These are phyloP conservation scores for Caenorhabditis latens DNA, from an alignment of 1,140 invertebrate genomes.

Conservation along the genomic window DNA sequence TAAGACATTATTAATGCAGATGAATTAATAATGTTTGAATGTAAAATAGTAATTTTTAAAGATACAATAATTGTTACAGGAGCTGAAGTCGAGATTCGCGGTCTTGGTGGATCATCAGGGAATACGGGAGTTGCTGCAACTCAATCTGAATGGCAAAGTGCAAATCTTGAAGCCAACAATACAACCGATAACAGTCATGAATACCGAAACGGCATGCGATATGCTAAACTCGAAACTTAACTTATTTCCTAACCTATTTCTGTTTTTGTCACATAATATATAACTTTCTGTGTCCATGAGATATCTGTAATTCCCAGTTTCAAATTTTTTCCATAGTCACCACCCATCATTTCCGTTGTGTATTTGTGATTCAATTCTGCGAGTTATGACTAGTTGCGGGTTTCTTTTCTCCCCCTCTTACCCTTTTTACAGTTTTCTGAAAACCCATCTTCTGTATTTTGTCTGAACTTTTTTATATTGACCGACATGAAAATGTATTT, in stretches of 20 bases:
- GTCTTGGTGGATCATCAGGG: slow-evolving; percentile 43
- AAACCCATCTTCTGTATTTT: not conserved
- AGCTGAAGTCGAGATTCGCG: slow-evolving; percentile 58
- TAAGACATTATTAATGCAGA: not conserved
- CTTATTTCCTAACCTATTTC: not conserved
- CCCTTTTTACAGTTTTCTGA: not conserved
- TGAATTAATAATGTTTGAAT: not conserved
- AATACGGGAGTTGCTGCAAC: not conserved
- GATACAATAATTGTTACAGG: not conserved
- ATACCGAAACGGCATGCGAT: slow-evolving; percentile 60
- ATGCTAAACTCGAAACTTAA: slow-evolving; percentile 56
- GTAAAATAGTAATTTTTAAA: no score
- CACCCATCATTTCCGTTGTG: not conserved
- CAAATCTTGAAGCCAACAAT: slow-evolving; percentile 13
- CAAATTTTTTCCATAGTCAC: slow-evolving; percentile 2
- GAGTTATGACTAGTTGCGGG: slow-evolving; percentile 45
- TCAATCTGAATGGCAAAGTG: slow-evolving; percentile 58
- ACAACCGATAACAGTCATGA: slow-evolving; percentile 17
- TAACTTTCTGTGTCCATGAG: not conserved
- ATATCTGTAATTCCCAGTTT: not conserved
- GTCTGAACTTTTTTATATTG: not conserved
- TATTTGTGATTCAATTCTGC: slow-evolving; percentile 49
- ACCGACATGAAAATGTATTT: not conserved
- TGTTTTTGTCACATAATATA: not conserved
- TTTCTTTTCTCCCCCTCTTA: not conserved